Percentiles rank a stretch among this genome's conserved stretches.
Evolutionary conservation across 2,888 invertebrate species (phyloP).

Genomic region (Augiades crinisus): DNA sequence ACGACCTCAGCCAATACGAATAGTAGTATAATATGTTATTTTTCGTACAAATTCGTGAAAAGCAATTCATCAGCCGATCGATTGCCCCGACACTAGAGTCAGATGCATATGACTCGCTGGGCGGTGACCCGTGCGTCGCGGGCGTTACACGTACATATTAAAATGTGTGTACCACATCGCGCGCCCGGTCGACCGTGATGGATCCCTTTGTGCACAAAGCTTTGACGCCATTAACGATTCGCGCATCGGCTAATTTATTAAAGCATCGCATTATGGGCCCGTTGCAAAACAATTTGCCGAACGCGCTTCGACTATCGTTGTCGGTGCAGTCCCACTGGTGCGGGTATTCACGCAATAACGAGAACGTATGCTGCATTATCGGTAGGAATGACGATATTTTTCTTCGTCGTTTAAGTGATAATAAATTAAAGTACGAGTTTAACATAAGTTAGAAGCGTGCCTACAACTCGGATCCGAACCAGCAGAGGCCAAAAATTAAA

Average conservation of each 20-base stretch:
- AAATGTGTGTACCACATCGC: constrained; percentile 40
- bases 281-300: constrained; percentile 43
- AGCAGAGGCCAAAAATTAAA: no score
- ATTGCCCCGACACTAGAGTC: constrained; percentile 35
- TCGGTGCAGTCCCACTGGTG: no score
- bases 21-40: no score
- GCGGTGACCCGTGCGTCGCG: constrained; percentile 63
- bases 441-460: no score
- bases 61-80: constrained; percentile 17
- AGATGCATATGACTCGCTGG: constrained; percentile 46
- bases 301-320: no score
- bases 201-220: constrained; percentile 70
- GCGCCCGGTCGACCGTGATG: constrained; percentile 49
- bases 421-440: no score
- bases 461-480: no score
- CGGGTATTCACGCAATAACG: no score
- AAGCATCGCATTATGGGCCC: constrained; percentile 44
- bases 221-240: constrained; percentile 59
- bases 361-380: no score
- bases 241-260: constrained; percentile 58
- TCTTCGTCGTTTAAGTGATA: no score
- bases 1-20: no score
- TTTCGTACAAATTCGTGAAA: constrained; percentile 2
- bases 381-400: no score
- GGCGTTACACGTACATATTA: constrained; percentile 42